Evolutionary conservation across 2,797 vertebrate species (phyloP), one percentile per base, ranked within the genome.

Genomic region (Gymnocypris eckloni): DNA sequence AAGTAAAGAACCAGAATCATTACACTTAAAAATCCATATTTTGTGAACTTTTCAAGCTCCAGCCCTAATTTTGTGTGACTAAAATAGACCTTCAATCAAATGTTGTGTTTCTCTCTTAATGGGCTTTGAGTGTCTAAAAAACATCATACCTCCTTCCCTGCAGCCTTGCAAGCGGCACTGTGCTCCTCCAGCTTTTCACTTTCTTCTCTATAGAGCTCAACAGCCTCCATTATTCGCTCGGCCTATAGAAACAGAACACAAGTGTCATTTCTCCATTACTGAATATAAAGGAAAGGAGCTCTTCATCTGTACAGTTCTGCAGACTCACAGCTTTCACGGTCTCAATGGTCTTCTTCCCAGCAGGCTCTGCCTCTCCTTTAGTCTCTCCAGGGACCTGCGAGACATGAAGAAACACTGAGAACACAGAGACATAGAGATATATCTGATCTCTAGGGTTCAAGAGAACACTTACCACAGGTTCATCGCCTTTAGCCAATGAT

Each of bases 191-290:
- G 89, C 91, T 97, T 98, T 85, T 93, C 94, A 72, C 22, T 95
- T 91, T 99, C 98, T 67, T 96, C 97, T 88, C 94, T 95, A 89
- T 97, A 96, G 0, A 99, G 93, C 88, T 99, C 98, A 0, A 99
- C 79, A 67, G 98, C 98, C 93, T 99, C 98, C 98, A 99, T 99
- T 92, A 99, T 97, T 80, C 94, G 94, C 93, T 99, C 98, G 0
- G 98, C 97, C 98, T 99, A 90, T 5, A 41, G 56, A 73, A 81
- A 37, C 15, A 86, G 5, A 73, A 16, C 54, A 39, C 7, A 1
- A 33, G 20, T 56, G 43, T 73, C 12, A 81, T 50, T 61, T 75
- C 33, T 75, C 69, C 5, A 72, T 39, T 73, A 39, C 69, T 52
- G 13, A 33, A 10, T 61, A 70, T 71, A 37, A 64, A 33, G 10